Evolutionary conservation across 2,113 vertebrate species (phyloP).

Genomic region (Neotoma lepida): DNA sequence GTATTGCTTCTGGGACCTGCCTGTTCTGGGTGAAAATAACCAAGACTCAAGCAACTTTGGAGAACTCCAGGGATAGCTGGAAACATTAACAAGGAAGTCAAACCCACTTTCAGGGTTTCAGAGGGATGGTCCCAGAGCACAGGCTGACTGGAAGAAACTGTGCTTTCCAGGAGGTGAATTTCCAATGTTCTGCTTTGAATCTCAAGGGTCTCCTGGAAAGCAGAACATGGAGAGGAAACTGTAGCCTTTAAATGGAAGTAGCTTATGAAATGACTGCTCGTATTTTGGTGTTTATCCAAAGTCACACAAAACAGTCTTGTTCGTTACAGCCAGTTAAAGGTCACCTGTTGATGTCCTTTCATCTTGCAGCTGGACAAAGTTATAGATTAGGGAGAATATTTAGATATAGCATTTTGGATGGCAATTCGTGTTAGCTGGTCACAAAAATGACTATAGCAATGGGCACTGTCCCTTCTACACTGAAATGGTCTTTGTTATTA

Average conservation of each 20-base stretch:
- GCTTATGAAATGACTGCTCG: neutral
- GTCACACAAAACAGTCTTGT: neutral
- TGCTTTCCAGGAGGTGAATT: neutral
- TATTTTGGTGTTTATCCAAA: neutral
- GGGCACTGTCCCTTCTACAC: neutral
- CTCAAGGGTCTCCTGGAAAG: neutral
- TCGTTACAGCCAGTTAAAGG: constrained; percentile 17
- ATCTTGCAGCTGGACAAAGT: neutral
- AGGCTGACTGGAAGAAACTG: neutral
- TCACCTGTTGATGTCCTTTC: neutral
- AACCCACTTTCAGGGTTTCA: neutral
- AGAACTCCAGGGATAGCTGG: neutral
- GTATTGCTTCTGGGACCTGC: neutral
- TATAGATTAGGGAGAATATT: neutral
- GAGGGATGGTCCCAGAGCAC: neutral
- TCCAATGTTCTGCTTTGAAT: neutral
- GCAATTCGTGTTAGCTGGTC: neutral
- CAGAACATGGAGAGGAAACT: neutral
- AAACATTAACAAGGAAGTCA: neutral
- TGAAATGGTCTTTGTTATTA: neutral
- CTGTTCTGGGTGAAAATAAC: neutral
- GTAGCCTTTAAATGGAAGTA: neutral
- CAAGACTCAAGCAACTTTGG: constrained; percentile 14
- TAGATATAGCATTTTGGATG: constrained; percentile 11
- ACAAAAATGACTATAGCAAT: neutral